Percentiles rank a stretch among this genome's conserved stretches.
Conservation (phyloP, 2,113 vertebrate genomes). For the Sander lucioperca region DNA sequence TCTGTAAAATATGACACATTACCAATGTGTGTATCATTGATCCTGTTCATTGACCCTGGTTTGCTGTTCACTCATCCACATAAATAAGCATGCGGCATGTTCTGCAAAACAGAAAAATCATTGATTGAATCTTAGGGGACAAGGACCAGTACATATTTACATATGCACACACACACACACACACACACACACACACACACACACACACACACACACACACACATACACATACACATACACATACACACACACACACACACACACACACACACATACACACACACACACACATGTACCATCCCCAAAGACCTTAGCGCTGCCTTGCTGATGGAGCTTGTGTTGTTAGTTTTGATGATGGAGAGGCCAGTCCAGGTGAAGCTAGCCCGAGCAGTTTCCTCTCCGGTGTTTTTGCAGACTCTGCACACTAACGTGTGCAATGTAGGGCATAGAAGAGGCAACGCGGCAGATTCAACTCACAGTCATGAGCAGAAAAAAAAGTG, state of each 20-base stretch:
- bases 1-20: slow-evolving; percentile 34
- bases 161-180: slow-evolving; percentile 24
- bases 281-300: slow-evolving; percentile 10
- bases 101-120: slow-evolving; percentile 21
- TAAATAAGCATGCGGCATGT: slow-evolving; percentile 1
- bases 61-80: slow-evolving; percentile 20
- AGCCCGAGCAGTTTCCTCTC: slow-evolving; percentile 56
- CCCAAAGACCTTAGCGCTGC: slow-evolving; percentile 39
- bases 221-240: slow-evolving; percentile 7
- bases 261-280: not conserved
- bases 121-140: slow-evolving; percentile 15
- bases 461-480: slow-evolving; percentile 61
- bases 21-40: slow-evolving; percentile 18
- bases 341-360: slow-evolving; percentile 79
- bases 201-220: not conserved
- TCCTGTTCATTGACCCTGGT: slow-evolving; percentile 11
- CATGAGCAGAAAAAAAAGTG: slow-evolving; percentile 51
- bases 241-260: not conserved
- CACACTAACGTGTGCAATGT: slow-evolving; percentile 71
- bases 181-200: slow-evolving; percentile 17
- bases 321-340: slow-evolving; percentile 61
- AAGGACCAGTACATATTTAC: slow-evolving; percentile 29
- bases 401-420: slow-evolving; percentile 70
- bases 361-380: slow-evolving; percentile 71
- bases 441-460: slow-evolving; percentile 74